Percentiles rank a stretch among this genome's conserved stretches.
Evolutionary conservation across 1,140 invertebrate species (phyloP).

Genomic region (Formica exsecta): DNA sequence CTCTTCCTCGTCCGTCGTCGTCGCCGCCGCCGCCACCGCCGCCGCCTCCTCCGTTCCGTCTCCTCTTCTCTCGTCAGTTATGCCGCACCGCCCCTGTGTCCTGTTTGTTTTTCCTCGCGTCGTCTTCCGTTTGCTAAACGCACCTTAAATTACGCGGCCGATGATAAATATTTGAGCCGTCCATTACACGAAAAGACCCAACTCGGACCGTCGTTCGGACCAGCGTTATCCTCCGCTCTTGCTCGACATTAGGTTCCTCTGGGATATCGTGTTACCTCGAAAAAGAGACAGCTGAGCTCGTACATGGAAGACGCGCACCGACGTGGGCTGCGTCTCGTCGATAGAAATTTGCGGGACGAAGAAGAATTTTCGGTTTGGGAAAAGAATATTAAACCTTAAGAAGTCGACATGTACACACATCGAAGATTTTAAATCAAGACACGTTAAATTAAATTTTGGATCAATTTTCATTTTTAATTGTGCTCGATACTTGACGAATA

Average conservation of each 20-base stretch:
- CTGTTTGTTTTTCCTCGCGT: constrained; percentile 85
- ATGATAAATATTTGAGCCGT: constrained; percentile 86
- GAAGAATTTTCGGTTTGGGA: background rate
- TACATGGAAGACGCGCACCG: constrained; percentile 3
- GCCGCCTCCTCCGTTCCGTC: constrained; percentile 60
- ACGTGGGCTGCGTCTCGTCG: background rate
- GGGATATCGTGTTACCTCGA: constrained; percentile 75
- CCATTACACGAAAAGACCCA: constrained; percentile 81
- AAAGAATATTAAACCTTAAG: too few species aligned
- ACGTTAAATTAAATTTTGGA: background rate
- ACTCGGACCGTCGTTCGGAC: constrained; percentile 65
- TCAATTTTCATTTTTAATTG: background rate
- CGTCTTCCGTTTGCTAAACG: constrained; percentile 85
- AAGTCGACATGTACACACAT: too few species aligned
- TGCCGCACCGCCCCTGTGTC: constrained; percentile 69
- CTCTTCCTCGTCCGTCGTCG: background rate
- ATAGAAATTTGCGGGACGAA: constrained; percentile 22
- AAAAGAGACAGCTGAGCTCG: constrained; percentile 67
- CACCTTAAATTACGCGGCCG: constrained; percentile 85
- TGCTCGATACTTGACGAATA: background rate
- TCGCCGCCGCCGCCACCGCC: constrained; percentile 39
- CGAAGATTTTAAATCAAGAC: too few species aligned
- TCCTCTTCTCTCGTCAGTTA: constrained; percentile 54
- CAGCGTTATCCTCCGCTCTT: constrained; percentile 68
- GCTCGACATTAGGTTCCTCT: constrained; percentile 62